These are phyloP conservation scores for Aproaerema taeniolella DNA, from an alignment of 2,888 invertebrate genomes.

Conservation along the genomic window DNA sequence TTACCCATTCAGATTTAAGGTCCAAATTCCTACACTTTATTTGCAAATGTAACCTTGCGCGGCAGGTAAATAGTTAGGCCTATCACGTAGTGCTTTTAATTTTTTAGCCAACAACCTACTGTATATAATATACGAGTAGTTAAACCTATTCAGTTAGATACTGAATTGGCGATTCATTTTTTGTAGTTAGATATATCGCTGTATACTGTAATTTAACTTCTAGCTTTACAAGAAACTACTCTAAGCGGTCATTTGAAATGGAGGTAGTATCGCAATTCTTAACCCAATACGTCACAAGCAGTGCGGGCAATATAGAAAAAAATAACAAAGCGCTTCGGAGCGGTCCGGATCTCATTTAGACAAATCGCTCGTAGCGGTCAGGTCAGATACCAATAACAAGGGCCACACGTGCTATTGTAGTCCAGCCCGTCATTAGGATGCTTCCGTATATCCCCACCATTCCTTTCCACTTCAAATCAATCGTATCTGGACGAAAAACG, in stretches of 20 bases:
- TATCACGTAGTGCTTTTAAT: conserved; percentile 23
- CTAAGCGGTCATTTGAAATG: too few species aligned
- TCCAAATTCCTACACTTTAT: conserved; percentile 23
- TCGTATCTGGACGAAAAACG: conserved; percentile 35
- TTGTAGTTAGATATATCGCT: too few species aligned
- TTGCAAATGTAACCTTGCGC: not conserved
- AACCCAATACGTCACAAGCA: conserved; percentile 30
- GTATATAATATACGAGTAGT: too few species aligned
- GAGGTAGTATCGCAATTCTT: too few species aligned
- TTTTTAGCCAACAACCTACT: conserved; percentile 3
- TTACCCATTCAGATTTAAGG: conserved; percentile 29
- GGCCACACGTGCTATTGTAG: conserved; percentile 70
- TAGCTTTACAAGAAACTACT: too few species aligned
- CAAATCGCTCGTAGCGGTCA: conserved; percentile 76
- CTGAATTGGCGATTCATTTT: too few species aligned
- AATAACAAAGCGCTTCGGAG: conserved; percentile 59
- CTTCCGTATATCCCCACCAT: conserved; percentile 51
- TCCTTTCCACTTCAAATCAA: conserved; percentile 30
- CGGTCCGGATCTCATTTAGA: conserved; percentile 75
- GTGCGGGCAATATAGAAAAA: conserved; percentile 37
- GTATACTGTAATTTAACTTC: too few species aligned
- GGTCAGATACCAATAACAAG: conserved; percentile 76
- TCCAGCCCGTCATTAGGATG: conserved; percentile 69
- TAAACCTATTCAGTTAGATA: too few species aligned
- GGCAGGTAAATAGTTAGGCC: conserved; percentile 29